Base-by-base conservation (phyloP, 2,888 invertebrate genomes). In the Synanthedon vespiformis region DNA sequence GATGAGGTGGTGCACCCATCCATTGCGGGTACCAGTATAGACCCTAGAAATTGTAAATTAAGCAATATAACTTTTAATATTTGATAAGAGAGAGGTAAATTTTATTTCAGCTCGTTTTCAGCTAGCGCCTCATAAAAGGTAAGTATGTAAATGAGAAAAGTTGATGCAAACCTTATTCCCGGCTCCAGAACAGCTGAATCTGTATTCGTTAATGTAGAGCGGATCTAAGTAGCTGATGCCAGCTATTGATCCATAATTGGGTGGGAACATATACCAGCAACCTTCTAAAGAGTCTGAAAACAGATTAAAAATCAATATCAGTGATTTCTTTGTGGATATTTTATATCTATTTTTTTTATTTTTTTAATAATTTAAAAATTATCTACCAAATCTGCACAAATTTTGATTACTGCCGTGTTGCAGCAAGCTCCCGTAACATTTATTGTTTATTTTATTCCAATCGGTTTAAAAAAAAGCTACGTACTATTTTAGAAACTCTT, bases 1-100 rank as follows among this genome's bases (percentile, higher is more conserved):
- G 83, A 59, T 83, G 81, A 0, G 85, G 85, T 0, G 78, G 65
- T 0, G 74, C 74, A 0, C 85, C 86, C 86, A 86, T 86, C 86
- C 86, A 86, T 58, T 85, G 85, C 16, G 86, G 86, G 55, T 87
- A 87, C 86, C 86, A 87, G 62, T 87, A 87, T 1, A 86, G 62
- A 54, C 86, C 86, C 78, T 85, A 71, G 4, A 54, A 56, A 34
- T 27, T 27, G 6, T 27, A 27, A 27, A 34, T 8, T 14, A 44
- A 44, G 3, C 1, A 44, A 44, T 34, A 34, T 10, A 34, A 34
- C 1, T 34, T 2, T 8, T 4, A 52, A 40, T 44, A 12, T 6
- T 10, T 16, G n/a, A 12, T 18, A 14, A 14, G 3, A 51, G 0
- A 22, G 22, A 22, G 4, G 22, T 22, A 22, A 22, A 4, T 22